Evolutionary conservation across 2,888 invertebrate species (phyloP), one percentile per base, ranked within the genome.

Genomic region (Vandiemenella viatica): DNA sequence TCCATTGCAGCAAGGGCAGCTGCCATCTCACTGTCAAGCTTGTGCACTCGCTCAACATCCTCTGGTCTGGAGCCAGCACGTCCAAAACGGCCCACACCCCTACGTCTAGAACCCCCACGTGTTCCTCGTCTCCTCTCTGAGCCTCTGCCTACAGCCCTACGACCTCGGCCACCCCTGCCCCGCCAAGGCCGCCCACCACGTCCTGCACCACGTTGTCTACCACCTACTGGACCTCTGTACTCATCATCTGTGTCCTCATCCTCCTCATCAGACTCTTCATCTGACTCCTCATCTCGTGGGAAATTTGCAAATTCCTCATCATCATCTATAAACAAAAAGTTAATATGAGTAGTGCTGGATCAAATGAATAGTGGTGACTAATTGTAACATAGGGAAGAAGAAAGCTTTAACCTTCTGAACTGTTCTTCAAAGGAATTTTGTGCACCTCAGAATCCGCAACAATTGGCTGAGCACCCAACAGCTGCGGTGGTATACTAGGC

Each of bases 21-120:
- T 32, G 66, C 66, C 67, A 67, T 67, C 59, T 66, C 67, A 53
- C 62, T 58, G 43, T 67, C 64, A 17, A 67, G 57, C 15, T 64
- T 60, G 10, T 65, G 60, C 1, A 62, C 64, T 54, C 65, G 65
- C 15, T 66, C 65, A 49, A 58, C 58, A 41, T 66, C 65, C 57
- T 66, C 66, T 2, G 63, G 63, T 21, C 66, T 59, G 19, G 65
- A 65, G 51, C 63, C 61, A 3, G 65, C 59, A 13, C 65, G 65
- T 7, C 67, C 66, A 49, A 66, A 60, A 10, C 65, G 61, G 51
- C 63, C 57, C 18, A 63, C 56, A 7, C 60, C 60, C 37, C 58
- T 59, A 52, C 65, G 47, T 42, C 50, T 59, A 22, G 60, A 57
- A 15, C 61, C 60, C 7, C 60, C 61, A 22, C 61, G 59, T 16